These are phyloP conservation scores for Deroplatys truncata DNA, from an alignment of 2,888 invertebrate species.

Conservation along the genomic window DNA sequence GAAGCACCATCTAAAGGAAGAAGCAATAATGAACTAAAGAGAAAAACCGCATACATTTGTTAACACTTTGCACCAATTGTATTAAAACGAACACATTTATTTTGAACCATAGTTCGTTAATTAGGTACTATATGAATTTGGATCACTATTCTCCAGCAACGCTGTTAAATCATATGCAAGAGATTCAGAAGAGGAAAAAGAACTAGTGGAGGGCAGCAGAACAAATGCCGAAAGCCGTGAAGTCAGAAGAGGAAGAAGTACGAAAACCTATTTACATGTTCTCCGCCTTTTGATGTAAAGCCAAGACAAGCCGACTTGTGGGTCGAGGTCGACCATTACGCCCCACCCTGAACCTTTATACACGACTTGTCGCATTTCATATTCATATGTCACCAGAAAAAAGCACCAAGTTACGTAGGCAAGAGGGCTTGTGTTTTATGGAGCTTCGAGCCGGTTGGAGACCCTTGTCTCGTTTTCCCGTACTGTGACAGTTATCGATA, in stretches of 20 bases:
- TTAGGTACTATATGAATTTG: too few relatives aligned
- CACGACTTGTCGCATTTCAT: background rate
- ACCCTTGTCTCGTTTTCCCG: too few relatives aligned
- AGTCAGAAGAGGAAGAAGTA: background rate
- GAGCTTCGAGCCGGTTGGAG: too few relatives aligned
- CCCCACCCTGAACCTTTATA: background rate
- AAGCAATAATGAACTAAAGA: too few relatives aligned
- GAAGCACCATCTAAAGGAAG: too few relatives aligned
- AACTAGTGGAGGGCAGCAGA: background rate
- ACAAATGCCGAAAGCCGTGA: background rate
- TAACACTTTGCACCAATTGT: too few relatives aligned
- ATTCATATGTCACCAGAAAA: background rate
- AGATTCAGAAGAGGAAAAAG: background rate
- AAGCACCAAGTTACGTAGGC: background rate
- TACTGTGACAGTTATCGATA: too few relatives aligned
- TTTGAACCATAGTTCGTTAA: too few relatives aligned
- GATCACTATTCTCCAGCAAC: too few relatives aligned
- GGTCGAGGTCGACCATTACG: background rate
- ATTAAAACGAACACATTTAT: too few relatives aligned
- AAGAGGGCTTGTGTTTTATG: background rate
- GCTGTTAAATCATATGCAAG: too few relatives aligned
- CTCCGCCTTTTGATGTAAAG: background rate
- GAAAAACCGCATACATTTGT: too few relatives aligned
- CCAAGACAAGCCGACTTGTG: background rate
- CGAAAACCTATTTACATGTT: background rate